A percentile compares a stretch with the other conserved stretches of the same genome.
phyloP scores from a whole-genome alignment of 2,888 invertebrate species.

The Platycnemis pennipes region DNA sequence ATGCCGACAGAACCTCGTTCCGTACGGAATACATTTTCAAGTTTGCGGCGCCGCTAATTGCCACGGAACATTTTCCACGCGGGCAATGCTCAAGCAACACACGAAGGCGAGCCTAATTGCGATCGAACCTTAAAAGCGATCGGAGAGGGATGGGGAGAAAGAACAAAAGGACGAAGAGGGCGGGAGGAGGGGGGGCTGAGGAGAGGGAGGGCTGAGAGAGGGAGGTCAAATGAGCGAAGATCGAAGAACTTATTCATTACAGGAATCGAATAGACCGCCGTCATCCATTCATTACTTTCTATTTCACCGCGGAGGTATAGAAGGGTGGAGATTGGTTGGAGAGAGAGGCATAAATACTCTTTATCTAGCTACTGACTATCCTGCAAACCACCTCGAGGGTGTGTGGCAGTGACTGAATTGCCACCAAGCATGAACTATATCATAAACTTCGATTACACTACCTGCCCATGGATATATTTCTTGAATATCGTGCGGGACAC shows the following conservation, averaged over 20 bases:
- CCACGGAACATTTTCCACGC: not conserved
- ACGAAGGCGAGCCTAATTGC: conserved; percentile 1
- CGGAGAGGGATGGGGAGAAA: not conserved
- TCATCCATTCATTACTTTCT: conserved; percentile 1
- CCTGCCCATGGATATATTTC: too few relatives aligned
- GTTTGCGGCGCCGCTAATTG: not conserved
- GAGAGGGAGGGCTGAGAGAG: not conserved
- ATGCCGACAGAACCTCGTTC: too few relatives aligned
- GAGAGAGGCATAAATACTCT: too few relatives aligned
- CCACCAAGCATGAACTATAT: too few relatives aligned
- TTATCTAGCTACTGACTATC: too few relatives aligned
- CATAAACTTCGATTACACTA: too few relatives aligned
- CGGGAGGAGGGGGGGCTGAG: not conserved
- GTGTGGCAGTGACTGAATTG: too few relatives aligned
- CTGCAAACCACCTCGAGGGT: too few relatives aligned
- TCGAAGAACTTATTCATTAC: not conserved
- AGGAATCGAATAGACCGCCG: not conserved
- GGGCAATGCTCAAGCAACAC: not conserved
- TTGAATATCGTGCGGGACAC: too few relatives aligned
- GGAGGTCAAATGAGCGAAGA: not conserved
- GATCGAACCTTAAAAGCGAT: not conserved
- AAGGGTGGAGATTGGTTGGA: not conserved
- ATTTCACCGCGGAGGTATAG: not conserved
- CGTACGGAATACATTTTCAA: not conserved
- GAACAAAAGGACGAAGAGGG: not conserved